Conservation (phyloP, 2,888 invertebrate species). For the Teleiodes luculella region DNA sequence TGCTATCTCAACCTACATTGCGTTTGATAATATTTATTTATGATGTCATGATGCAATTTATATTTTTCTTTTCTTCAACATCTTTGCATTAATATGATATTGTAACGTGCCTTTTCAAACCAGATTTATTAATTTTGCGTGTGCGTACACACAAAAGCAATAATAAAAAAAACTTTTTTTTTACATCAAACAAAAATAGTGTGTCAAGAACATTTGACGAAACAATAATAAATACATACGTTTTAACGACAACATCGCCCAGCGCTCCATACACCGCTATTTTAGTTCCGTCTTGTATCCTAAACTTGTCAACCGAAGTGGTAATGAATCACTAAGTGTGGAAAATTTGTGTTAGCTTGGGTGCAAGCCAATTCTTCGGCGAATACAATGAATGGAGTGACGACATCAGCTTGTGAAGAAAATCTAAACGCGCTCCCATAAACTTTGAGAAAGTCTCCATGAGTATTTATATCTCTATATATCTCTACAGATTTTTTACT, state of each 20-base stretch:
- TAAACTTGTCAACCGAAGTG: neutral
- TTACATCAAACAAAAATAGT: slow-evolving; percentile 23
- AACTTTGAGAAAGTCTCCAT: neutral
- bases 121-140: no score
- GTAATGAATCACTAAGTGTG: neutral
- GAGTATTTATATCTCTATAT: no score
- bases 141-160: no score
- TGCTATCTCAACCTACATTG: neutral
- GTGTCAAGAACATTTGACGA: slow-evolving; percentile 32
- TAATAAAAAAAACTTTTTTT: neutral
- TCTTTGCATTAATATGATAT: no score
- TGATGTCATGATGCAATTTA: neutral
- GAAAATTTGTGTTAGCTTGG: neutral
- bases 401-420: slow-evolving; percentile 6
- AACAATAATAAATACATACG: slow-evolving; percentile 14
- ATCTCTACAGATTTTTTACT: no score
- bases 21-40: neutral
- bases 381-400: slow-evolving; percentile 9
- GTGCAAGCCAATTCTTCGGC: neutral
- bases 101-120: no score
- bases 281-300: neutral
- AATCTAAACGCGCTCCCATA: slow-evolving; percentile 9
- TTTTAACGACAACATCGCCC: neutral
- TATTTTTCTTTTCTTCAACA: neutral
- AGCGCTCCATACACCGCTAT: neutral